Evolutionary conservation across 2,797 vertebrate genomes (phyloP).

Genomic region (Pelobates cultripes): DNA sequence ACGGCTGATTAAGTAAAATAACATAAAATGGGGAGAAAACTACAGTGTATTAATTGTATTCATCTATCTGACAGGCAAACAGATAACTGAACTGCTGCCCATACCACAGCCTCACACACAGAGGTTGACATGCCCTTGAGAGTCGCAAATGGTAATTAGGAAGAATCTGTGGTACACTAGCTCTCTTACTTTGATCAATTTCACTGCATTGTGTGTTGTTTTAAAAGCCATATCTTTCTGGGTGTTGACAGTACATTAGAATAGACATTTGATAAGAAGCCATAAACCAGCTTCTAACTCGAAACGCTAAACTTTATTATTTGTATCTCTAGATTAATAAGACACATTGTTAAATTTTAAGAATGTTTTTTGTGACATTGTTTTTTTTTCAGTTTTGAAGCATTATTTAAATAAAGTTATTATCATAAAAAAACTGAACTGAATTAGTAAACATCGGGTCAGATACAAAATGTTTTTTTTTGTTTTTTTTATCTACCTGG

Average conservation of each 20-base stretch:
- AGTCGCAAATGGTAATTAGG: slow-evolving; percentile 11
- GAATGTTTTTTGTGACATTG: slow-evolving; percentile 16
- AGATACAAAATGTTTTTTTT: no score
- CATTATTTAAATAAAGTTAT: no score
- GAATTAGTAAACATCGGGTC: no score
- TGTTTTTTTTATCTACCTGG: no score
- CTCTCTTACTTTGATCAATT: slow-evolving; percentile 25
- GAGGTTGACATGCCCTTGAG: slow-evolving; percentile 26
- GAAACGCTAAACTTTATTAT: slow-evolving; percentile 19
- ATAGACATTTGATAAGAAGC: neutral
- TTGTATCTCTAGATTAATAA: slow-evolving; percentile 30
- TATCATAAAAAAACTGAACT: no score
- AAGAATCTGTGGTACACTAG: neutral
- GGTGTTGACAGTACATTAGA: slow-evolving; percentile 35
- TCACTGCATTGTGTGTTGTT: slow-evolving; percentile 28
- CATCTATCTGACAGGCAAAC: neutral
- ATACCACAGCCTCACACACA: neutral
- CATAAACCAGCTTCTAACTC: slow-evolving; percentile 16
- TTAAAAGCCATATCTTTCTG: slow-evolving; percentile 37
- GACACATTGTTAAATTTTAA: neutral
- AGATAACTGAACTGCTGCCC: neutral
- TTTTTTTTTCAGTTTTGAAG: neutral
- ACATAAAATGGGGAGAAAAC: no score
- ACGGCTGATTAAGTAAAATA: no score
- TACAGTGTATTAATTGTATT: neutral